These are phyloP conservation scores for Eupeodes luniger DNA, from an alignment of 2,888 invertebrate genomes.

Conservation along the genomic window DNA sequence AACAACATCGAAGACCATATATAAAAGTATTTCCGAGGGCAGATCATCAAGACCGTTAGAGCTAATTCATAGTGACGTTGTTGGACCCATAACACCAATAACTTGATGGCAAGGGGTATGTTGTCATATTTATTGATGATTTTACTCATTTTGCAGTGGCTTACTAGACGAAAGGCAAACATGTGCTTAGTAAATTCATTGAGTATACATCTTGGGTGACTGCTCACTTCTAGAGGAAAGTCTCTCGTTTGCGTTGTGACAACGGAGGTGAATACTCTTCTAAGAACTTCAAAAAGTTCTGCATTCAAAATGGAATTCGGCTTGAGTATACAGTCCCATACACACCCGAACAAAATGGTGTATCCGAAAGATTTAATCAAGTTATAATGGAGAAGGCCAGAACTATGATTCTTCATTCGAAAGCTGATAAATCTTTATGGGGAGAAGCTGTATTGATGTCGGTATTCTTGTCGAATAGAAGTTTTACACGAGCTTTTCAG, in stretches of 20 bases:
- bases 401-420: too few species aligned
- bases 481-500: too few species aligned
- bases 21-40: neutral
- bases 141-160: slow-evolving; percentile 23
- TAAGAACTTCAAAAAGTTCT: neutral
- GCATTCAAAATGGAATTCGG: neutral
- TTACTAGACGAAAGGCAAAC: slow-evolving; percentile 1
- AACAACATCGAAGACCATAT: neutral
- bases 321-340: slow-evolving; percentile 9
- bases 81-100: neutral
- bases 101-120: neutral
- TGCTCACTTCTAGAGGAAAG: slow-evolving; percentile 7
- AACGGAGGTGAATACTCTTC: slow-evolving; percentile 13
- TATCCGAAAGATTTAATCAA: neutral
- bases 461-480: too few species aligned
- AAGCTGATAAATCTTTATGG: too few species aligned
- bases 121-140: neutral
- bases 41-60: slow-evolving; percentile 6
- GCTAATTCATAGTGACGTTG: neutral
- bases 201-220: neutral
- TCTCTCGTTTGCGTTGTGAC: slow-evolving; percentile 14
- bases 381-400: too few species aligned
- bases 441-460: too few species aligned
- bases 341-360: slow-evolving; percentile 4
- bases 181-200: neutral